Evolutionary conservation across 2,888 invertebrate species (phyloP).

Genomic region (Scrobipalpa costella): DNA sequence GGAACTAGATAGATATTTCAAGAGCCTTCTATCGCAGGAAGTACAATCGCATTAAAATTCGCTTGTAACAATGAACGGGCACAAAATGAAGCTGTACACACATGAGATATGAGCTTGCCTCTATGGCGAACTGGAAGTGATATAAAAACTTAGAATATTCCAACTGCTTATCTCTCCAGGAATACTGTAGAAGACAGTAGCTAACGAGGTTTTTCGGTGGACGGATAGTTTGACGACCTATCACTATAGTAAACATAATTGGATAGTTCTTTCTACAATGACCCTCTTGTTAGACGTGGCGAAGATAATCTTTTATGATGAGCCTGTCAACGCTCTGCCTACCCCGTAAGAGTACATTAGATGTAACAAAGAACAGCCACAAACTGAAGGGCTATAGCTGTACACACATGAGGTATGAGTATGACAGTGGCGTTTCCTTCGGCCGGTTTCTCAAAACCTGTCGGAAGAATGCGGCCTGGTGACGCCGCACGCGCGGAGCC

Average conservation of each 20-base stretch:
- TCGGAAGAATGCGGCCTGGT: constrained; percentile 59
- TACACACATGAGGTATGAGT: constrained; percentile 44
- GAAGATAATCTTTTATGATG: too few species aligned
- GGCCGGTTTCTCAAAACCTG: constrained; percentile 65
- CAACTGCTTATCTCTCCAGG: too few species aligned
- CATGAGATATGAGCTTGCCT: constrained; percentile 46
- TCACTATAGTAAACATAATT: too few species aligned
- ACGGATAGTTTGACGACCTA: too few species aligned
- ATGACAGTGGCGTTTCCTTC: constrained; percentile 37
- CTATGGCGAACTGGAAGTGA: too few species aligned
- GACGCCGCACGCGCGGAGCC: constrained; percentile 35
- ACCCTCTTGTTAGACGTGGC: too few species aligned
- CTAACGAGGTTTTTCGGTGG: too few species aligned
- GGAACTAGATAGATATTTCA: not conserved
- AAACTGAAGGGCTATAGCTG: constrained; percentile 32
- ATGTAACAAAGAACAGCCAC: not conserved
- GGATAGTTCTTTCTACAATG: too few species aligned
- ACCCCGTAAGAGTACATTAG: too few species aligned
- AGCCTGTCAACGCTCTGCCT: too few species aligned
- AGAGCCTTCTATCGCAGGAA: not conserved
- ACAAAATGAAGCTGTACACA: constrained; percentile 33
- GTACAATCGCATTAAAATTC: not conserved
- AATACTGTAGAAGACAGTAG: too few species aligned
- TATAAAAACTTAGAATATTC: too few species aligned
- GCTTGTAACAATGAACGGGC: not conserved